Conservation (phyloP, 2,888 invertebrate genomes). For the Keiferia lycopersicella region DNA sequence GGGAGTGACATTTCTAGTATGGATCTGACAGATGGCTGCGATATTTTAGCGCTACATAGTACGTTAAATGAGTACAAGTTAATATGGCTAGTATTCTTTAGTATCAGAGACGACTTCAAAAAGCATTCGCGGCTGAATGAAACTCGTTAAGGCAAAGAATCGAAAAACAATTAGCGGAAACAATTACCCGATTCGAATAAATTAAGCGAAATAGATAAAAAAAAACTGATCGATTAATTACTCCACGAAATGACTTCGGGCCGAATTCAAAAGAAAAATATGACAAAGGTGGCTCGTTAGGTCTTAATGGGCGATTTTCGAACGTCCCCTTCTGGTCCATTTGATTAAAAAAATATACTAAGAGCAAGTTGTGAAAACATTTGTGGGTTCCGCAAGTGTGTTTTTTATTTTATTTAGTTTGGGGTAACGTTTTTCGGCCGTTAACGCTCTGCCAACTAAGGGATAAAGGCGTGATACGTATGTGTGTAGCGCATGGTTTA, state of each 20-base stretch:
- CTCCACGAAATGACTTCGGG: slow-evolving; percentile 53
- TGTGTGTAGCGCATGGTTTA: too few species aligned
- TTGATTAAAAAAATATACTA: slow-evolving; percentile 70
- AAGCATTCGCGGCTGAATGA: not conserved
- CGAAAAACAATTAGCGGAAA: slow-evolving; percentile 16
- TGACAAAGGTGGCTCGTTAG: slow-evolving; percentile 76
- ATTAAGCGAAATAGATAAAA: slow-evolving; percentile 39
- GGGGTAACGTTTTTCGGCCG: too few species aligned
- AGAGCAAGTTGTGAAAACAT: not conserved
- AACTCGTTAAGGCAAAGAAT: not conserved
- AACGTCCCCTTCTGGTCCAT: slow-evolving; percentile 67
- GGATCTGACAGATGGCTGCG: too few species aligned
- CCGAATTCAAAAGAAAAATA: slow-evolving; percentile 69
- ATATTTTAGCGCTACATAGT: too few species aligned
- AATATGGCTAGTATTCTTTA: too few species aligned
- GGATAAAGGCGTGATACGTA: too few species aligned
- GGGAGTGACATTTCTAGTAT: too few species aligned
- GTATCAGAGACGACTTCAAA: too few species aligned
- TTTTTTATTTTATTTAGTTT: too few species aligned
- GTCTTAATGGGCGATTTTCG: slow-evolving; percentile 67
- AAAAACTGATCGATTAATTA: slow-evolving; percentile 56
- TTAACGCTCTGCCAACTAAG: too few species aligned
- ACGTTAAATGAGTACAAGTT: too few species aligned
- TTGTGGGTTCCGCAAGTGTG: not conserved
- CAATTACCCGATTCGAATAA: slow-evolving; percentile 31